phyloP scores from a whole-genome alignment of 2,888 invertebrate genomes.

The Theristus sp. region DNA sequence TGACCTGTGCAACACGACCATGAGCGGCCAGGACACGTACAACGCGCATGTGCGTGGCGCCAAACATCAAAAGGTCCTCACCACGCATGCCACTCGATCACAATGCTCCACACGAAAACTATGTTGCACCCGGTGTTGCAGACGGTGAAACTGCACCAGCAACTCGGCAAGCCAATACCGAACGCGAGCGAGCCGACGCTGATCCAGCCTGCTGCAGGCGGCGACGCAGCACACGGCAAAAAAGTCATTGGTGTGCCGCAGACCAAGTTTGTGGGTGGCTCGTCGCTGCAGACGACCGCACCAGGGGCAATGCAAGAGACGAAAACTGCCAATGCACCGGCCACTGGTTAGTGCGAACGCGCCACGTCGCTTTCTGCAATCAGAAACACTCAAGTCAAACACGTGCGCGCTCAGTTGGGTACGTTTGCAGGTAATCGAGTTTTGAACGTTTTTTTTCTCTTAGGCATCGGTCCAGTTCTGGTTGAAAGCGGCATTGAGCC shows the following conservation, averaged over 20 bases:
- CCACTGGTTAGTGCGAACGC: too few relatives aligned
- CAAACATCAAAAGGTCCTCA: constrained; percentile 80
- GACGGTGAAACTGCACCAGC: constrained; percentile 76
- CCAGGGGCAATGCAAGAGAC: not conserved
- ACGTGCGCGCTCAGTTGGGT: too few relatives aligned
- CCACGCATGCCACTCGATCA: too few relatives aligned
- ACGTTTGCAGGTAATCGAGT: too few relatives aligned
- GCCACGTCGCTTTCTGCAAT: too few relatives aligned
- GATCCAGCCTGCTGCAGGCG: constrained; percentile 31
- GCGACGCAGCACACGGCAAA: too few relatives aligned
- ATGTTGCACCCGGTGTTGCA: too few relatives aligned
- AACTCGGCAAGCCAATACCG: constrained; percentile 90
- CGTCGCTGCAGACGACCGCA: constrained; percentile 8
- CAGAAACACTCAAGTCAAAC: too few relatives aligned
- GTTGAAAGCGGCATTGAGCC: constrained; percentile 59
- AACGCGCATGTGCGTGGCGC: constrained; percentile 80
- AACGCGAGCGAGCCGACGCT: constrained; percentile 81
- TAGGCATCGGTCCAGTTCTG: too few relatives aligned
- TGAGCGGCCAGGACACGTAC: constrained; percentile 94
- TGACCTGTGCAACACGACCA: constrained; percentile 92
- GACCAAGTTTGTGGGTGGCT: constrained; percentile 55
- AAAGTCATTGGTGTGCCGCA: constrained; percentile 48
- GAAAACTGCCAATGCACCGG: not conserved
- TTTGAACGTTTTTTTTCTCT: too few relatives aligned
- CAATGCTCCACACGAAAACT: too few relatives aligned